Conservation (phyloP, 2,888 invertebrate genomes). For the Druceiella hillmani region DNA sequence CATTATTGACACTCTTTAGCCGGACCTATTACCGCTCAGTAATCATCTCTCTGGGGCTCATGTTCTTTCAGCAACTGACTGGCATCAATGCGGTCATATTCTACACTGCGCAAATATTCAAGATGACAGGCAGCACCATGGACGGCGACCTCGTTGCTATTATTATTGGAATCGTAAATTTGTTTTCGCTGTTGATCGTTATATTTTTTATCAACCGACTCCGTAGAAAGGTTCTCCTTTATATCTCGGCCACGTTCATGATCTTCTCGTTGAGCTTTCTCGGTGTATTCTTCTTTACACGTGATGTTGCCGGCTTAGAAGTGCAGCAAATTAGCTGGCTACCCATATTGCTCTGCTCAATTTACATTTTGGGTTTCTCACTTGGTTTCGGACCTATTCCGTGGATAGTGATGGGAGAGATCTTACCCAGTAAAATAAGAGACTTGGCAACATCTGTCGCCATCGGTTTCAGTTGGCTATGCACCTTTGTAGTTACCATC, state of each 20-base stretch:
- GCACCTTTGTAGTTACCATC: constrained; percentile 85
- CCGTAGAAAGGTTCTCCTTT: constrained; percentile 82
- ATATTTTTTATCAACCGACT: constrained; percentile 81
- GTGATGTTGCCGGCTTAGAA: constrained; percentile 39
- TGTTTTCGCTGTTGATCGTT: constrained; percentile 83
- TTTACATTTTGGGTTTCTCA: constrained; percentile 83
- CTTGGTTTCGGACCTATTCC: constrained; percentile 80
- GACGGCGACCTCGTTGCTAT: constrained; percentile 76
- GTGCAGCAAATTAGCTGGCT: constrained; percentile 66
- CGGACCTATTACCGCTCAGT: constrained; percentile 73
- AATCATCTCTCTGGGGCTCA: constrained; percentile 76
- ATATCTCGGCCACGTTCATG: constrained; percentile 79
- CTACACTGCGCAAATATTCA: constrained; percentile 85
- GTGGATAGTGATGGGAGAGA: constrained; percentile 91
- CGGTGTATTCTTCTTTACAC: constrained; percentile 73
- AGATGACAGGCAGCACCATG: constrained; percentile 76
- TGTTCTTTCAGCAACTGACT: constrained; percentile 93
- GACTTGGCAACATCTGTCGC: constrained; percentile 87
- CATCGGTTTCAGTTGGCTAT: constrained; percentile 89
- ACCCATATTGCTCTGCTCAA: constrained; percentile 71
- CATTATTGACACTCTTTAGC: constrained; percentile 60
- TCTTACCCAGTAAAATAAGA: constrained; percentile 81
- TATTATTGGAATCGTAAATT: constrained; percentile 85
- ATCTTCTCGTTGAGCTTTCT: constrained; percentile 64
- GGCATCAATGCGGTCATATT: constrained; percentile 97